These are phyloP conservation scores for Phortica variegata DNA, from an alignment of 1,140 invertebrate genomes.

Conservation along the genomic window DNA sequence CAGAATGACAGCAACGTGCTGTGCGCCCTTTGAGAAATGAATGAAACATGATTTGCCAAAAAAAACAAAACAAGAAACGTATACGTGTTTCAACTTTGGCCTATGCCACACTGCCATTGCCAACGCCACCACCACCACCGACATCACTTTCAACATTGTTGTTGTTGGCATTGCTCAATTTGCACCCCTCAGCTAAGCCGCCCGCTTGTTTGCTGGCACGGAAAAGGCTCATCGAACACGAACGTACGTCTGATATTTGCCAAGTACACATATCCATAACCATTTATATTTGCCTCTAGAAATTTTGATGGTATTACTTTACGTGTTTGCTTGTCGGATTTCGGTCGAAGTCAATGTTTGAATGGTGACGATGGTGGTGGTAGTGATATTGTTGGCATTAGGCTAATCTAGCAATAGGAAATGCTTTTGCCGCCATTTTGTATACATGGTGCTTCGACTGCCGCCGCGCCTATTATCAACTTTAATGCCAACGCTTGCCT, in stretches of 20 bases:
- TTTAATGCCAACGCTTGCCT: too few species aligned
- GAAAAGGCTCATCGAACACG: conserved; percentile 28
- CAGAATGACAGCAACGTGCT: conserved; percentile 40
- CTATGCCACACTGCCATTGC: conserved; percentile 31
- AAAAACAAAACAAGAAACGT: conserved; percentile 19
- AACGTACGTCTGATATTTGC: too few species aligned
- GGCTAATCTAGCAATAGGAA: too few species aligned
- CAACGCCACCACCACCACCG: conserved; percentile 3
- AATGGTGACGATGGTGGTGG: too few species aligned
- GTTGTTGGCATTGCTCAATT: conserved; percentile 5
- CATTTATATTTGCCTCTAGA: neutral
- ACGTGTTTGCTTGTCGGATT: too few species aligned
- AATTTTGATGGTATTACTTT: conserved; percentile 1
- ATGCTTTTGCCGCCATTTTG: conserved; percentile 31
- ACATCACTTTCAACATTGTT: neutral
- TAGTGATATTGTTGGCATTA: too few species aligned
- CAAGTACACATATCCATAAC: neutral
- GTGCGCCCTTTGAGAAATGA: conserved; percentile 56
- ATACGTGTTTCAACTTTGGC: conserved; percentile 42
- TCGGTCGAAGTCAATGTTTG: too few species aligned
- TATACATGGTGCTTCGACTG: too few species aligned
- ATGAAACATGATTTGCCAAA: conserved; percentile 54
- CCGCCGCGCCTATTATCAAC: too few species aligned
- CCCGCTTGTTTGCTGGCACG: conserved; percentile 24
- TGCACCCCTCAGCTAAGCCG: too few species aligned